A percentile compares a stretch with the other conserved stretches of the same genome.
These are phyloP conservation scores for Melitaea cinxia DNA, from an alignment of 1,140 invertebrate genomes.

Conservation along the genomic window DNA sequence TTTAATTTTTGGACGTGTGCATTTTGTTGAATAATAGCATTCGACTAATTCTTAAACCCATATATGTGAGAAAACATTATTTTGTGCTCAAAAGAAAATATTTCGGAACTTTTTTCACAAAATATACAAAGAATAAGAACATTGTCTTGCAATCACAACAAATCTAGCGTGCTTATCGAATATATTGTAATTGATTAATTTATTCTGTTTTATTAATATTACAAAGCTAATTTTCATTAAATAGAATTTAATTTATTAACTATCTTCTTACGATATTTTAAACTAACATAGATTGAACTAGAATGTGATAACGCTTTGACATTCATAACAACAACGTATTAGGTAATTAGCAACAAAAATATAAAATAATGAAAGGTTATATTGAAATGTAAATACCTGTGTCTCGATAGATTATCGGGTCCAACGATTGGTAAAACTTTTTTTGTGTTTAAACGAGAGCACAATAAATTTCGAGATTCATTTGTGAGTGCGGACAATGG, in stretches of 20 bases:
- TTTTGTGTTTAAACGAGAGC: slow-evolving; percentile 1
- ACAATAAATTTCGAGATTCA: slow-evolving; percentile 50
- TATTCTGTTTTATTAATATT: background rate
- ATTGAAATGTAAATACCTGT: slow-evolving; percentile 39
- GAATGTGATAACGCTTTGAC: background rate
- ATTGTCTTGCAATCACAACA: slow-evolving; percentile 1
- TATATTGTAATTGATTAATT: background rate
- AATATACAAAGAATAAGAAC: background rate
- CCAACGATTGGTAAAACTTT: slow-evolving; percentile 14
- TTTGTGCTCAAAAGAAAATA: background rate
- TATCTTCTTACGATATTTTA: too few relatives aligned
- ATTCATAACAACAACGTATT: background rate
- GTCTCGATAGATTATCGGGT: slow-evolving; percentile 59
- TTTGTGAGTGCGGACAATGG: slow-evolving; percentile 56
- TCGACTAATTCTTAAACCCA: too few relatives aligned
- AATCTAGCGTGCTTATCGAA: background rate
- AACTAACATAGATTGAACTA: background rate
- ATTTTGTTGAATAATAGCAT: background rate
- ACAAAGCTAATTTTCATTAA: background rate
- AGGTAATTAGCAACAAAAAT: background rate
- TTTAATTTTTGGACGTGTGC: background rate
- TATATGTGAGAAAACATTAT: too few relatives aligned
- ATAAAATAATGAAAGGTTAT: background rate
- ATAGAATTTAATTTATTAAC: background rate
- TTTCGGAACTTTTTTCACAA: background rate